These are phyloP conservation scores for Acanthaster planci DNA, from an alignment of 35 echinoderm and acorn worm genomes.

Conservation along the genomic window DNA sequence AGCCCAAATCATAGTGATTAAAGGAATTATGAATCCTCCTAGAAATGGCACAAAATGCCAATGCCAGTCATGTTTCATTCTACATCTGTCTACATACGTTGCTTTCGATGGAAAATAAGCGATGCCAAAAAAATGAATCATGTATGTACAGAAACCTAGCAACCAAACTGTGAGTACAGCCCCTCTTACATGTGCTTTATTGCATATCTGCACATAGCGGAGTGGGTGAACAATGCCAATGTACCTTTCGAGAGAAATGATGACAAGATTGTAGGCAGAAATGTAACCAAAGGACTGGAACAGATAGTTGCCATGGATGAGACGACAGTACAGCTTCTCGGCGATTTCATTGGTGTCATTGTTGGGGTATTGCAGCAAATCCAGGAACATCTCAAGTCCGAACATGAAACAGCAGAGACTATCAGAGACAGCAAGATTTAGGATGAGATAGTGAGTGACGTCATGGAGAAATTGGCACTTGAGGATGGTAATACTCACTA, in stretches of 20 bases:
- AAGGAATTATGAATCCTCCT: neutral
- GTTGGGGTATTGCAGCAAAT: neutral
- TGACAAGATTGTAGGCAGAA: conserved; percentile 1
- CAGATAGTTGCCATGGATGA: conserved; percentile 1
- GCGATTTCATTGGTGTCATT: neutral
- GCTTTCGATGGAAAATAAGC: neutral
- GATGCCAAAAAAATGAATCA: neutral
- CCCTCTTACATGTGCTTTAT: too few species aligned
- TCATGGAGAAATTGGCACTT: neutral
- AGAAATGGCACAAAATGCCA: neutral
- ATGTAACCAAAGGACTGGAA: conserved; percentile 10
- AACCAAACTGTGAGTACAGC: neutral
- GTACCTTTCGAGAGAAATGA: neutral
- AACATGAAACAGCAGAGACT: neutral
- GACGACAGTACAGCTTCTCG: neutral
- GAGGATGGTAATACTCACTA: neutral
- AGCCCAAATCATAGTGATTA: conserved; percentile 8
- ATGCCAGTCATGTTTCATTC: neutral
- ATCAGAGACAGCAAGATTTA: conserved; percentile 2
- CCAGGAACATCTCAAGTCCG: neutral
- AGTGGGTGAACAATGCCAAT: neutral
- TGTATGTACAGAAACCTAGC: neutral
- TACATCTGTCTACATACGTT: neutral
- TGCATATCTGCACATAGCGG: neutral
- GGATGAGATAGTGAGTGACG: conserved; percentile 18